Conservation (phyloP, 2,888 invertebrate species). For the Pyrocoelia pectoralis region DNA sequence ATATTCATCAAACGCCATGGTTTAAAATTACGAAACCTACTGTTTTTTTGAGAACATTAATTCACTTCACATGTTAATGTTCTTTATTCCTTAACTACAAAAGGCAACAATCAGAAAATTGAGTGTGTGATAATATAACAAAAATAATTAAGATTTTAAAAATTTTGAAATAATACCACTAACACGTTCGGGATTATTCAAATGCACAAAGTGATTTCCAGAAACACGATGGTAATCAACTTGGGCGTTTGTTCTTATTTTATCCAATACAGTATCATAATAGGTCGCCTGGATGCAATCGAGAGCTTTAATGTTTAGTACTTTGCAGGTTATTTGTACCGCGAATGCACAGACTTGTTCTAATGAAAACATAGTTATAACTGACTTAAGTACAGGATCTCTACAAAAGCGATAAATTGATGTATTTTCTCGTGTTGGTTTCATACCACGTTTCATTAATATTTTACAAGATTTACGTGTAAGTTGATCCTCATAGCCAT, state of each 20-base stretch:
- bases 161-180: neutral
- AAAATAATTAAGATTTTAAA: neutral
- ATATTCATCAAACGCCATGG: too few relatives aligned
- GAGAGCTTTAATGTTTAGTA: slow-evolving; percentile 80
- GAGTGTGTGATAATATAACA: too few relatives aligned
- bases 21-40: too few relatives aligned
- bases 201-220: slow-evolving; percentile 12
- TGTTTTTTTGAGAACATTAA: too few relatives aligned
- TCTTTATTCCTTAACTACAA: too few relatives aligned
- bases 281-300: slow-evolving; percentile 71
- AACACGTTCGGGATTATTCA: slow-evolving; percentile 14
- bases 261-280: slow-evolving; percentile 72
- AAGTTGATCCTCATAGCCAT: slow-evolving; percentile 77
- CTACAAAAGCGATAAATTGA: slow-evolving; percentile 65
- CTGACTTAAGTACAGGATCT: slow-evolving; percentile 78
- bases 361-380: slow-evolving; percentile 71
- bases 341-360: slow-evolving; percentile 76
- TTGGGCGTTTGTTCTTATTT: slow-evolving; percentile 44
- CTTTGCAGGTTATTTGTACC: slow-evolving; percentile 74
- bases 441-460: slow-evolving; percentile 80
- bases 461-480: slow-evolving; percentile 73
- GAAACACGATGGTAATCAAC: neutral
- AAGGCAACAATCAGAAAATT: too few relatives aligned
- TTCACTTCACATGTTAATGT: too few relatives aligned
- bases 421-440: slow-evolving; percentile 57